Base-by-base conservation (phyloP, 1,140 invertebrate species). In the Calosoma granatense region DNA sequence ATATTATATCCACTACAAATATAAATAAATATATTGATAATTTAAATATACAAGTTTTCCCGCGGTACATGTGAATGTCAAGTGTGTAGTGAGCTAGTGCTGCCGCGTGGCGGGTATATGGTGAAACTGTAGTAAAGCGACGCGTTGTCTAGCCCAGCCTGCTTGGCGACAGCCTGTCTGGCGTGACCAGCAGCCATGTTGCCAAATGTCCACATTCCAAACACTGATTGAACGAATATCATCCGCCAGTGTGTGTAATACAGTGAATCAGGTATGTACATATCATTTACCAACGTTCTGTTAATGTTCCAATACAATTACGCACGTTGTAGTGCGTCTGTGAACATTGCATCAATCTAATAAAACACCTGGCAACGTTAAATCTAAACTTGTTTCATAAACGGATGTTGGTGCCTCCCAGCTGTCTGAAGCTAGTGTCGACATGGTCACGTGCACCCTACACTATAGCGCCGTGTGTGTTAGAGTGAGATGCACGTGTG, bases 81-180 rank as follows among this genome's bases (percentile, higher is more conserved):
- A n/a, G n/a, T n/a, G n/a, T n/a, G n/a, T n/a, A n/a, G n/a, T n/a
- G n/a, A n/a, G n/a, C 26, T 36, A n/a, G 26, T 36, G 26, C 26
- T 36, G 26, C 26, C 26, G 26, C 26, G 6, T 36, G n/a, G 26
- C n/a, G 26, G 26, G 6, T 9, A 36, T 36, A 9, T 36, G n/a
- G n/a, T n/a, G n/a, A n/a, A n/a, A n/a, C n/a, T 36, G 6, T 36
- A 36, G 26, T 1, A 22, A 30, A 81, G 81, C 81, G 82, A 82
- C 83, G 82, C 76, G 77, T 77, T 81, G 81, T 84, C 81, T 80
- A 78, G 78, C 76, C 77, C 73, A 57, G 73, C 76, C 70, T 77
- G 80, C 81, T 80, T 83, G 86, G 86, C 85, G 86, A 87, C 87
- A 88, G 85, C 86, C 83, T 88, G 87, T 90, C 87, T 90, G 85